phyloP scores from a whole-genome alignment of 2,888 invertebrate genomes.

The Nymphalis c-album region DNA sequence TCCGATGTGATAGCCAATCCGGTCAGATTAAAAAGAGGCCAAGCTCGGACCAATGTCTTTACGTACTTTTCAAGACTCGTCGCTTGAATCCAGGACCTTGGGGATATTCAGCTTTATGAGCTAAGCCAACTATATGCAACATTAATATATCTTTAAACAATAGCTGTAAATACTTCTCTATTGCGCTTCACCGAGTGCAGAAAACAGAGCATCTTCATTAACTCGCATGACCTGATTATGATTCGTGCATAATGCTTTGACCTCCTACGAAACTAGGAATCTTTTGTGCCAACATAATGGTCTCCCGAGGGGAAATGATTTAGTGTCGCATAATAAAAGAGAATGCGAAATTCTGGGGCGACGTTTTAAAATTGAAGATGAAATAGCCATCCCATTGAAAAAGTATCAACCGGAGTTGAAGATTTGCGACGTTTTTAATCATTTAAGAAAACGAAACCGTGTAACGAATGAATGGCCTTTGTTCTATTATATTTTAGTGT shows the following conservation, averaged over 20 bases:
- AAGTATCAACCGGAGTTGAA: constrained; percentile 25
- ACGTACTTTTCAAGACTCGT: no score
- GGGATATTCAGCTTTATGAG: no score
- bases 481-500: constrained; percentile 23
- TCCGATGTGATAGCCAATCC: no score
- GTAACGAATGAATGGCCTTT: constrained; percentile 22
- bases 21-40: no score
- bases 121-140: neutral
- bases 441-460: constrained; percentile 30
- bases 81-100: no score
- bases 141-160: neutral
- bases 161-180: neutral
- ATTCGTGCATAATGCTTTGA: constrained; percentile 30
- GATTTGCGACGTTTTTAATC: constrained; percentile 33
- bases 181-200: neutral
- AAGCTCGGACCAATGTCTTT: no score
- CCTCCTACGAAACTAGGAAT: constrained; percentile 29
- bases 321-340: constrained; percentile 37
- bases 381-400: constrained; percentile 30
- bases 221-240: constrained; percentile 33
- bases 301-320: constrained; percentile 35
- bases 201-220: constrained; percentile 15
- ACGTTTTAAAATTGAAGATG: constrained; percentile 33
- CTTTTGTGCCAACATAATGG: constrained; percentile 36
- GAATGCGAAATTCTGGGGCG: constrained; percentile 31